Evolutionary conservation across 2,888 invertebrate genomes (phyloP).

Genomic region (Drosophila borealis): DNA sequence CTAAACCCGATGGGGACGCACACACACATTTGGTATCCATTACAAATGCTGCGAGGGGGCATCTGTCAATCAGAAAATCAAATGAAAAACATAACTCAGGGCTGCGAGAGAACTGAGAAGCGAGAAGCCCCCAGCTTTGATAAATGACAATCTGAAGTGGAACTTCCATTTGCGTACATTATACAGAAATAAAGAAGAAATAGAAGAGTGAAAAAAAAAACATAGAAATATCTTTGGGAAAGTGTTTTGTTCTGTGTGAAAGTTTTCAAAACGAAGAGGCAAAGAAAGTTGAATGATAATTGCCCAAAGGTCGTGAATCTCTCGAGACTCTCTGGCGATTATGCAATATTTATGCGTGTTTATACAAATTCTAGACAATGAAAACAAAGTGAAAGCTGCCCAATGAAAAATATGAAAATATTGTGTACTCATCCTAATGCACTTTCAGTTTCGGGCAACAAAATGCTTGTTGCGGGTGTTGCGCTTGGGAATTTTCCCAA

Average conservation of each 20-base stretch:
- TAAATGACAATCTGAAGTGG: conserved; percentile 66
- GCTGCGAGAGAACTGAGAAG: background rate
- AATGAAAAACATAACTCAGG: conserved; percentile 70
- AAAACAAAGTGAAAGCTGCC: conserved; percentile 67
- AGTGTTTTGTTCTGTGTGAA: conserved; percentile 68
- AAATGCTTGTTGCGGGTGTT: conserved; percentile 60
- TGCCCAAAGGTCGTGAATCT: conserved; percentile 63
- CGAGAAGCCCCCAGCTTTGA: conserved; percentile 36
- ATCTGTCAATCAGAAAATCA: conserved; percentile 67
- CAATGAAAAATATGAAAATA: conserved; percentile 15
- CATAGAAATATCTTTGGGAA: conserved; percentile 38
- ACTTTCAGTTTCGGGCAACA: conserved; percentile 64
- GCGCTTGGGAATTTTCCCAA: conserved; percentile 36
- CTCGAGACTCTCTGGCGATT: conserved; percentile 38
- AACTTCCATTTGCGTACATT: conserved; percentile 38
- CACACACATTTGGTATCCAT: conserved; percentile 64
- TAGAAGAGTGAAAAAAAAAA: background rate
- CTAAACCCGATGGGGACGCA: conserved; percentile 13
- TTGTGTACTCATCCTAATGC: conserved; percentile 62
- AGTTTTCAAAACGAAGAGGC: conserved; percentile 42
- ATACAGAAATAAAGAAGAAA: conserved; percentile 2
- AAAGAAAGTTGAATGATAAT: conserved; percentile 68
- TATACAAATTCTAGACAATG: conserved; percentile 59
- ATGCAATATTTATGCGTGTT: conserved; percentile 61
- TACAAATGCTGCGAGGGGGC: conserved; percentile 39